Conservation (phyloP, 2,888 invertebrate species). For the Apamea epomidion region DNA sequence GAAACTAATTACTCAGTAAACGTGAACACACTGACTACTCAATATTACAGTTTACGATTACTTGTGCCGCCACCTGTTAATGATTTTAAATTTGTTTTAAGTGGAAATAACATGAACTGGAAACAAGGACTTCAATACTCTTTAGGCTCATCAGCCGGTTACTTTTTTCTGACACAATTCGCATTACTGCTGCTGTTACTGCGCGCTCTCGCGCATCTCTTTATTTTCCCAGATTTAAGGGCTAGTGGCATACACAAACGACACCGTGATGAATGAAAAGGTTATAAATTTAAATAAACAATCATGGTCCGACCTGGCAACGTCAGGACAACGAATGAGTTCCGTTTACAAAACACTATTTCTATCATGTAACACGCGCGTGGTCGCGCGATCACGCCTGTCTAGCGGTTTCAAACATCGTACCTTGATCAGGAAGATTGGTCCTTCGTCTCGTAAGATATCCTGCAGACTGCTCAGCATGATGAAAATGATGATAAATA, state of each 20-base stretch:
- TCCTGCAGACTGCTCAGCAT: constrained; percentile 42
- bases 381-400: neutral
- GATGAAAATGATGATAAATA: constrained; percentile 22
- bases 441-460: constrained; percentile 40
- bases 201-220: neutral
- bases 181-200: neutral
- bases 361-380: neutral
- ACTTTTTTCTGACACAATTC: neutral
- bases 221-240: neutral
- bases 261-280: constrained; percentile 1
- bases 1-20: neutral
- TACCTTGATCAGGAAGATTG: constrained; percentile 65
- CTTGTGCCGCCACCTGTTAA: neutral
- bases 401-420: constrained; percentile 8
- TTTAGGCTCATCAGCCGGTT: neutral
- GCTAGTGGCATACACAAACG: neutral
- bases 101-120: neutral
- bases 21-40: neutral
- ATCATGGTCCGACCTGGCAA: neutral
- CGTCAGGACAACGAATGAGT: neutral
- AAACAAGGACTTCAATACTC: neutral
- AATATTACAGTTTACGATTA: constrained; percentile 9
- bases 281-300: constrained; percentile 26
- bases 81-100: neutral
- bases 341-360: constrained; percentile 28